Evolutionary conservation across 2,797 vertebrate genomes (phyloP).

Genomic region (Paramormyrops hopkinsi): DNA sequence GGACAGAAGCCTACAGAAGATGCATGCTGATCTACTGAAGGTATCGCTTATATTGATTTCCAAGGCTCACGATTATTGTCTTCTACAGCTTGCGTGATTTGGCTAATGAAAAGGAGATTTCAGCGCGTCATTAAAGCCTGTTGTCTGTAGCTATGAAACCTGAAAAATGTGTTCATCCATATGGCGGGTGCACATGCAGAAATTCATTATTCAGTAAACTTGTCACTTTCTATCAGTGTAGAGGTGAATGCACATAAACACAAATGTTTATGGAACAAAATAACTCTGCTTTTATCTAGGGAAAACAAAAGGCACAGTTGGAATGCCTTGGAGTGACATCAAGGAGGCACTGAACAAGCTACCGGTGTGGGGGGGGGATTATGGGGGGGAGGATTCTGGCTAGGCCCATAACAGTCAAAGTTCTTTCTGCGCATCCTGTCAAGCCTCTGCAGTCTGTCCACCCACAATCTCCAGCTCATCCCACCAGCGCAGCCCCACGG

Average conservation of each 20-base stretch:
- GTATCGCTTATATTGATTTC: not conserved
- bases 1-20: not conserved
- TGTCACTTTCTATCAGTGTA: conserved; percentile 17
- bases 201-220: conserved; percentile 33
- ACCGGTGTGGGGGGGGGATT: not conserved
- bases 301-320: conserved; percentile 8
- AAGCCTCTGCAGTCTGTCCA: not conserved
- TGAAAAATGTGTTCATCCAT: not conserved
- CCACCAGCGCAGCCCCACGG: not conserved
- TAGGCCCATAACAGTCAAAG: not conserved
- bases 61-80: not conserved
- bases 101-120: not conserved
- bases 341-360: not conserved
- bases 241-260: conserved; percentile 17
- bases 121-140: not conserved
- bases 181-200: not conserved
- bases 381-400: not conserved
- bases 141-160: not conserved
- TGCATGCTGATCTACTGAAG: not conserved
- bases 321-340: not conserved
- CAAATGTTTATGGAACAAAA: conserved; percentile 26
- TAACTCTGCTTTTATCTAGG: conserved; percentile 25
- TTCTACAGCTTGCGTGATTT: not conserved
- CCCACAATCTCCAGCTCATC: not conserved
- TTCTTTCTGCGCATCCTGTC: not conserved